Evolutionary conservation across 2,113 vertebrate genomes (phyloP).

Genomic region (Herpailurus yagouaroundi): DNA sequence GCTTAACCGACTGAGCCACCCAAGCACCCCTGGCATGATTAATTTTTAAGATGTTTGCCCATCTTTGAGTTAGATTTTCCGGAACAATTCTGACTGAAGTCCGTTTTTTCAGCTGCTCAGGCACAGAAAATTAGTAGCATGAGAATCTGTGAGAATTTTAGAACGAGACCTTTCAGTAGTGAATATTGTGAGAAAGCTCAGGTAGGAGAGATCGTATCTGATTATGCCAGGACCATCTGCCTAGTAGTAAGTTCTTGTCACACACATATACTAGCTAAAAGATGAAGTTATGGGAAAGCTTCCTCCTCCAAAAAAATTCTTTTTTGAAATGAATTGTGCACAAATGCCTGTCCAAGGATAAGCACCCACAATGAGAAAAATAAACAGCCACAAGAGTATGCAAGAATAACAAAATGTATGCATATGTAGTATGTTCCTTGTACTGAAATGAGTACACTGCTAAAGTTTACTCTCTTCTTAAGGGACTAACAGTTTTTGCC

Average conservation of each 20-base stretch:
- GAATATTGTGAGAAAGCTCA: background rate
- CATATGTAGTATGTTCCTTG: background rate
- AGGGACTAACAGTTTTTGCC: conserved; percentile 15
- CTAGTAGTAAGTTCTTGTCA: background rate
- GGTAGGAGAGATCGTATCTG: background rate
- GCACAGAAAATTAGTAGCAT: background rate
- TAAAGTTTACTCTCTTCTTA: conserved; percentile 24
- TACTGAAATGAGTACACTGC: background rate
- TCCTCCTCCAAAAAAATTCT: background rate
- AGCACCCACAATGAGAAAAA: background rate
- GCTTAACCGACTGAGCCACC: no score
- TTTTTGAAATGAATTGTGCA: background rate
- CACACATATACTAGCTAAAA: background rate
- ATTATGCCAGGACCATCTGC: background rate
- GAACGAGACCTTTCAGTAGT: background rate
- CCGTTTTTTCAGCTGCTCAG: background rate
- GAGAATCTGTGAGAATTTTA: background rate
- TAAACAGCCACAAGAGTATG: background rate
- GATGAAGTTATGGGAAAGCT: background rate
- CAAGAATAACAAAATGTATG: conserved; percentile 3
- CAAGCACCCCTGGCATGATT: background rate
- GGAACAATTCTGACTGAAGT: background rate
- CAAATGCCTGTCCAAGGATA: background rate
- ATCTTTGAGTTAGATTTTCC: background rate
- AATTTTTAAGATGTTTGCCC: background rate